Evolutionary conservation across 1,140 invertebrate genomes (phyloP).

Genomic region (Andricus grossulariae): DNA sequence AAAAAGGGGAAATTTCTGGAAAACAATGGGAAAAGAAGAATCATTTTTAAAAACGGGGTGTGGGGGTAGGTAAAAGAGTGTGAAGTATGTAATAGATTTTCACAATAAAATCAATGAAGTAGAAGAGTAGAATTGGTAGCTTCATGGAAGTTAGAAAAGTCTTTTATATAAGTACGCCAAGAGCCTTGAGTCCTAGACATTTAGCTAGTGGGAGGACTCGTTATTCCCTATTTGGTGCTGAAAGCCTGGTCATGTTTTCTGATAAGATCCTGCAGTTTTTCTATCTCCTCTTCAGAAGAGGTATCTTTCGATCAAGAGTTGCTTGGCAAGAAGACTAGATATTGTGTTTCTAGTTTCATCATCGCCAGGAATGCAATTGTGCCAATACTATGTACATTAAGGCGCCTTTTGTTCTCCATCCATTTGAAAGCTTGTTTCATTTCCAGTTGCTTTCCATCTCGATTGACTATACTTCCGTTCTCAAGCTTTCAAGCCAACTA

Average conservation of each 20-base stretch:
- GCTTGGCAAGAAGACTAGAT: slow-evolving; percentile 2
- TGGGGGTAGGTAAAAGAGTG: too few relatives aligned
- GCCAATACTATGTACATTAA: slow-evolving; percentile 1
- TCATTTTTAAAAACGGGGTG: too few relatives aligned
- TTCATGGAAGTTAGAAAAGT: too few relatives aligned
- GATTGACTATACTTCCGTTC: neutral
- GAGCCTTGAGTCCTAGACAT: too few relatives aligned
- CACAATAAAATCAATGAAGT: too few relatives aligned
- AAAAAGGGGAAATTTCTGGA: too few relatives aligned
- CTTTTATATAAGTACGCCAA: too few relatives aligned
- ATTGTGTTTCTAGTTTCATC: slow-evolving; percentile 28
- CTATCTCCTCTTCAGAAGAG: neutral
- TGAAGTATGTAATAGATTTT: too few relatives aligned
- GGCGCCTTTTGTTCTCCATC: neutral
- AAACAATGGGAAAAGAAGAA: too few relatives aligned
- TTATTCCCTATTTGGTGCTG: neutral
- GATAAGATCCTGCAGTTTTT: slow-evolving; percentile 13
- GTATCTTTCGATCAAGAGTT: slow-evolving; percentile 2
- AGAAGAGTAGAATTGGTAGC: too few relatives aligned
- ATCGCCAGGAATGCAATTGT: slow-evolving; percentile 20
- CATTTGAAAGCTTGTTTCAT: slow-evolving; percentile 13
- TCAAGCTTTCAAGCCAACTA: slow-evolving; percentile 12
- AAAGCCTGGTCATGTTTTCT: neutral
- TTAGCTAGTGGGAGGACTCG: too few relatives aligned
- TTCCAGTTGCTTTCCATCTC: slow-evolving; percentile 28